Percentiles rank a stretch among this genome's conserved stretches.
These are phyloP conservation scores for Beaufortia kweichowensis DNA, from an alignment of 2,113 vertebrate species.

Conservation along the genomic window DNA sequence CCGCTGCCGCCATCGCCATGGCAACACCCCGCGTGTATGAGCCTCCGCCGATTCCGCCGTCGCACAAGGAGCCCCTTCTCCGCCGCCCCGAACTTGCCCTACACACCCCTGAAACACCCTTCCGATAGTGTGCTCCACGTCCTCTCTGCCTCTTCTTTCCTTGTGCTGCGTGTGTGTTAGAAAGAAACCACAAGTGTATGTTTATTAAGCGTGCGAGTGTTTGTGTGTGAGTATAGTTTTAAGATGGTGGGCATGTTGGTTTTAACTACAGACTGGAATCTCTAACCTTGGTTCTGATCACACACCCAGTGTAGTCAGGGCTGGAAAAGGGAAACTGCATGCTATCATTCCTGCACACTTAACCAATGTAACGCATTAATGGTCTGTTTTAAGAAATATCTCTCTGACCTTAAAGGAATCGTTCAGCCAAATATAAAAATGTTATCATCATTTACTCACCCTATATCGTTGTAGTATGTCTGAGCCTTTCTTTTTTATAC, in stretches of 20 bases:
- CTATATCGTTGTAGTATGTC: no score
- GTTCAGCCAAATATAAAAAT: no score
- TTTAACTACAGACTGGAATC: conserved; percentile 46
- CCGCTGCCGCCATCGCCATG: conserved; percentile 72
- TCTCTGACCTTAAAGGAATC: conserved; percentile 19
- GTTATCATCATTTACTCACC: no score
- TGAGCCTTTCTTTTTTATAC: no score
- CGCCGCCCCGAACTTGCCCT: conserved; percentile 81
- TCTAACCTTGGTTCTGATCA: conserved; percentile 58
- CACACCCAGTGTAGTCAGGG: conserved; percentile 45
- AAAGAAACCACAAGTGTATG: conserved; percentile 30
- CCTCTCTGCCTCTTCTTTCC: conserved; percentile 57
- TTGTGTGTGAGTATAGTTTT: conserved; percentile 34
- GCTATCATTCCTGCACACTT: conserved; percentile 33
- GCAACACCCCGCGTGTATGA: conserved; percentile 81
- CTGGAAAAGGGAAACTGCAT: conserved; percentile 29
- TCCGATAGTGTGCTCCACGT: conserved; percentile 73
- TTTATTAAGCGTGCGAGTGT: conserved; percentile 27
- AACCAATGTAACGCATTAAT: conserved; percentile 22
- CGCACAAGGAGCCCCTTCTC: conserved; percentile 80
- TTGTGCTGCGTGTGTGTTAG: conserved; percentile 49
- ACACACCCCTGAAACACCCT: conserved; percentile 81
- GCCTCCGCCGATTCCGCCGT: conserved; percentile 79
- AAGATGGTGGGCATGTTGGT: conserved; percentile 45
- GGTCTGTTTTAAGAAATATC: conserved; percentile 25